Conservation (phyloP, 2,888 invertebrate species). For the Yponomeuta sedellus region DNA sequence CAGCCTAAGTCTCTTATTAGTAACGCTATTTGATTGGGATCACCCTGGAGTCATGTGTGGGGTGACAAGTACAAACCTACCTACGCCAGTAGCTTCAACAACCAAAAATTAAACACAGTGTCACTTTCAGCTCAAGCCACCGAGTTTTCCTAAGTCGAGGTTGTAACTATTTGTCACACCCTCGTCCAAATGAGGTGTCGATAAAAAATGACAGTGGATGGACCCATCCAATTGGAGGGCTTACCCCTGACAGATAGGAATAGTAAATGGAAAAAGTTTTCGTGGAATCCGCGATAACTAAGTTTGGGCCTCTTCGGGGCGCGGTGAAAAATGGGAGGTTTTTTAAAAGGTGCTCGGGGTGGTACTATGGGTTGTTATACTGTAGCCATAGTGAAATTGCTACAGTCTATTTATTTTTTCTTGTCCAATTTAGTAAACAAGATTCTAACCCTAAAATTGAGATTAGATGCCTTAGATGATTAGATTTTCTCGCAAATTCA, state of each 20-base stretch:
- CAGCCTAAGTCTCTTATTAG: too few species aligned
- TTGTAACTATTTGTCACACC: slow-evolving; percentile 1
- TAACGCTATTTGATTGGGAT: too few species aligned
- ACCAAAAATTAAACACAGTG: too few species aligned
- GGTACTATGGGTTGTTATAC: background rate
- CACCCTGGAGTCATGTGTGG: too few species aligned
- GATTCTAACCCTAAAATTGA: too few species aligned
- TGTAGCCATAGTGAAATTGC: too few species aligned
- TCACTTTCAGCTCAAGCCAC: background rate
- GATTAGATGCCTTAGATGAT: too few species aligned
- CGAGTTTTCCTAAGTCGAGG: background rate
- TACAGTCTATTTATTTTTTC: too few species aligned
- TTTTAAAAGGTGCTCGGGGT: background rate
- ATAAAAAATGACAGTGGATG: slow-evolving; percentile 5
- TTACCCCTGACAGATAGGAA: background rate
- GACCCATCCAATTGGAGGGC: background rate
- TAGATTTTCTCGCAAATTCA: too few species aligned
- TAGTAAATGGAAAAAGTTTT: slow-evolving; percentile 11
- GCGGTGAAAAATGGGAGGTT: background rate
- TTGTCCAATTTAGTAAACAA: too few species aligned
- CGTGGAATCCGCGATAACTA: slow-evolving; percentile 1
- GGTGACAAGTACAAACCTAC: too few species aligned
- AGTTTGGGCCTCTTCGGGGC: background rate
- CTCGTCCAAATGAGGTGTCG: background rate
- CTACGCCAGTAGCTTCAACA: too few species aligned